These are phyloP conservation scores for Ichneumon xanthorius DNA, from an alignment of 2,888 invertebrate genomes.

Conservation along the genomic window DNA sequence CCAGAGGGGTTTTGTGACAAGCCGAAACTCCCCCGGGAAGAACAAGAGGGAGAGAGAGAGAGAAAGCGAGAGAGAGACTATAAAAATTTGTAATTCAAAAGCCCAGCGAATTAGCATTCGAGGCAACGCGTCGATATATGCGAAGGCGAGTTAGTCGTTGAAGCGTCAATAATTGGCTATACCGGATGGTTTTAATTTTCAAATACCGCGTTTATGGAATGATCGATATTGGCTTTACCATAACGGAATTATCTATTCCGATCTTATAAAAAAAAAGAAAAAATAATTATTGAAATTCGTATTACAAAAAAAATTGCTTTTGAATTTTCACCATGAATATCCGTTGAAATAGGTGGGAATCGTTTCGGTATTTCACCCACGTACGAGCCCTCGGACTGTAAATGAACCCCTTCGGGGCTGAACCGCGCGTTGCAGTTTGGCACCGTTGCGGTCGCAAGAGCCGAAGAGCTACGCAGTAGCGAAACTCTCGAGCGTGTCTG, in stretches of 20 bases:
- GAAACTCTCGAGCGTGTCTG: background rate
- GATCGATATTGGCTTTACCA: background rate
- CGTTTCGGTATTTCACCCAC: background rate
- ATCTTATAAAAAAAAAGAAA: background rate
- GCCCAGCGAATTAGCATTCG: constrained; percentile 59
- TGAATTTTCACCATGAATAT: background rate
- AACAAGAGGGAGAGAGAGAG: constrained; percentile 32
- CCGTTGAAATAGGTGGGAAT: background rate
- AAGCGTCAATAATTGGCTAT: constrained; percentile 33
- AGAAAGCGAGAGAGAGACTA: constrained; percentile 57
- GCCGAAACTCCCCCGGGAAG: constrained; percentile 21
- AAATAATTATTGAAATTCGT: background rate
- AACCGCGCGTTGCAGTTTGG: constrained; percentile 2
- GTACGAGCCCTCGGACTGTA: background rate
- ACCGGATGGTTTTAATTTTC: background rate
- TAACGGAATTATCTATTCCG: background rate
- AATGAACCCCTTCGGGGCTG: constrained; percentile 7
- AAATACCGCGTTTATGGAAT: background rate
- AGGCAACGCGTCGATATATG: constrained; percentile 29
- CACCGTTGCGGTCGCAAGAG: background rate
- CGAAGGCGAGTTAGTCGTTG: constrained; percentile 29
- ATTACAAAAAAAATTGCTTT: background rate
- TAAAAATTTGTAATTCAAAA: constrained; percentile 66
- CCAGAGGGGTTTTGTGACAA: constrained; percentile 35
- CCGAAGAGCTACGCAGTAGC: background rate